phyloP scores from a whole-genome alignment of 2,113 vertebrate genomes.

The Nibea albiflora region DNA sequence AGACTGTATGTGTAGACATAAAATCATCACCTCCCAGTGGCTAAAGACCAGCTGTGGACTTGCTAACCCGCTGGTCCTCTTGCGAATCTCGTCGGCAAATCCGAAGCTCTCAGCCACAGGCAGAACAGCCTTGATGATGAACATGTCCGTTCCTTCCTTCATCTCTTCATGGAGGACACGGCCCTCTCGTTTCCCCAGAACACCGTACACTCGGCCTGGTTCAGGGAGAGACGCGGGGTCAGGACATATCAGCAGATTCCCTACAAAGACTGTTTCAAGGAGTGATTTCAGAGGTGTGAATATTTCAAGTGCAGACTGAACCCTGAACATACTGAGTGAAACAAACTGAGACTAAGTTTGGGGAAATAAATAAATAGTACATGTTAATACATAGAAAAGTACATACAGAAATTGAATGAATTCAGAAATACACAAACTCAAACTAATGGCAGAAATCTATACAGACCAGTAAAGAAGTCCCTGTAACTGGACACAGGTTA shows the following conservation, averaged over 20 bases:
- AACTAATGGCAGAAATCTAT: neutral
- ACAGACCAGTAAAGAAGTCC: neutral
- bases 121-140: conserved; percentile 94
- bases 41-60: conserved; percentile 98
- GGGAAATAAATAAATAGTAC: no score
- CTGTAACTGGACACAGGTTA: neutral
- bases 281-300: neutral
- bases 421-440: neutral
- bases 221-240: neutral
- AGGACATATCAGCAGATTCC: neutral
- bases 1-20: neutral
- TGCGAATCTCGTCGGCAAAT: conserved; percentile 97
- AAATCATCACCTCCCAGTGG: conserved; percentile 94
- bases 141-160: conserved; percentile 97
- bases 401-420: neutral
- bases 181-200: conserved; percentile 93
- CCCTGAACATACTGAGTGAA: no score
- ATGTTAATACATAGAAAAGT: no score
- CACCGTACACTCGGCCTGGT: conserved; percentile 93
- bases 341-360: no score
- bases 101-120: conserved; percentile 98
- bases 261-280: neutral
- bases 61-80: conserved; percentile 95
- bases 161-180: conserved; percentile 96
- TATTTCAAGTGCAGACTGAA: neutral